Base-by-base conservation (phyloP, 2,888 invertebrate species). In the Terebella lapidaria region DNA sequence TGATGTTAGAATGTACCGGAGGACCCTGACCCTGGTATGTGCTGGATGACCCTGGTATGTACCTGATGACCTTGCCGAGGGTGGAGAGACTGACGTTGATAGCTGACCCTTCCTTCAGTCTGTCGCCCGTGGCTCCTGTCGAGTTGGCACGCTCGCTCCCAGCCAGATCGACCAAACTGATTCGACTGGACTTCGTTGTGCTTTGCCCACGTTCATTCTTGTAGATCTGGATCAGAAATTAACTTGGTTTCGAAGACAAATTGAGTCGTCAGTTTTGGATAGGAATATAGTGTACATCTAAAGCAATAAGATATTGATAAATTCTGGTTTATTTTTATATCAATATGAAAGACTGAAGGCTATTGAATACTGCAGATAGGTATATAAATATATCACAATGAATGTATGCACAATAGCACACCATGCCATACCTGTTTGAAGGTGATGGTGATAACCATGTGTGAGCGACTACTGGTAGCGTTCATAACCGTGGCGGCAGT, bases 401-500 rank as follows among this genome's bases (percentile, higher is more conserved):
- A n/a, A n/a, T n/a, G n/a, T n/a, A n/a, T n/a, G n/a, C n/a, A n/a
- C n/a, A n/a, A n/a, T n/a, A n/a, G n/a, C n/a, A n/a, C n/a, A n/a
- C n/a, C n/a, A n/a, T n/a, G n/a, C n/a, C n/a, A n/a, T n/a, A 64
- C 69, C 63, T 70, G 70, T 3, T 59, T 58, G 35, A 70, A 64
- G 22, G 61, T 54, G 22, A 70, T 54, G 3, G 66, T 60, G 25
- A 70, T 69, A 27, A 70, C 66, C 10, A 69, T 70, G 58, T 70
- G 70, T 3, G 70, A 69, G 27, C 70, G 67, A 53, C 69, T 68
- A 74, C 77, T 77, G 24, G 76, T 78, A n/a, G 77, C 76, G 64
- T 78, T 78, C 78, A 78, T 78, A 66, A 74, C 73, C 20, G 78
- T 78, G 15, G 77, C 72, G 27, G 78, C 78, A 3, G 77, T 73